Conservation (phyloP, 2,113 vertebrate species). For the Zosterops borbonicus region DNA sequence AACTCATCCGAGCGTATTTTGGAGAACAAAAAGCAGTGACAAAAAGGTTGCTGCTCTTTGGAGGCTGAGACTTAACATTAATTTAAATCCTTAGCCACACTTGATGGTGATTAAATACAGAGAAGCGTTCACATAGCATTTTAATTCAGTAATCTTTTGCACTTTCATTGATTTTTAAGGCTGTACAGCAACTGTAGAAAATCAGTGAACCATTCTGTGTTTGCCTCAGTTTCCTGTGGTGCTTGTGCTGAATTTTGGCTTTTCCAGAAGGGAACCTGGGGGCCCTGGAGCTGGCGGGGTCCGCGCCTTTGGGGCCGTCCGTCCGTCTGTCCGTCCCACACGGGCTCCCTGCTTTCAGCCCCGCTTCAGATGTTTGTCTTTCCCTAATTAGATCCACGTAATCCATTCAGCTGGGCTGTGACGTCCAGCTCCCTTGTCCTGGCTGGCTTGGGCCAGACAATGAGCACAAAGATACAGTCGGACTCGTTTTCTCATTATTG, state of each 20-base stretch:
- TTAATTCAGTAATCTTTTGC: background rate
- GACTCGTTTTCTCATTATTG: slow-evolving; percentile 83
- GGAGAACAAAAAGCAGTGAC: background rate
- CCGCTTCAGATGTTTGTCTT: slow-evolving; percentile 17
- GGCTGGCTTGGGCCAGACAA: slow-evolving; percentile 74
- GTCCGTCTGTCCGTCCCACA: accelerated
- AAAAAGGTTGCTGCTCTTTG: background rate
- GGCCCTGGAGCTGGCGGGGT: background rate
- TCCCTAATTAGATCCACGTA: slow-evolving; percentile 62
- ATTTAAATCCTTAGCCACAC: background rate
- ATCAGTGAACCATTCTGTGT: background rate
- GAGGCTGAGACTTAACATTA: background rate
- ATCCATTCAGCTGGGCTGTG: slow-evolving; percentile 44
- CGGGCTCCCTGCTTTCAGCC: background rate
- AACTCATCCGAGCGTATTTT: background rate
- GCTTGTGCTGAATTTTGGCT: background rate
- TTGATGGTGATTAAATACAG: background rate
- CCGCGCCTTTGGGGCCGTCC: accelerated
- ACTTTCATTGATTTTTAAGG: background rate
- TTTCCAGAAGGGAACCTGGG: background rate
- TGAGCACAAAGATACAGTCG: slow-evolving; percentile 82
- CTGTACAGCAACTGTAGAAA: background rate
- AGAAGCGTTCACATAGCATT: background rate
- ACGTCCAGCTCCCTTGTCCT: slow-evolving; percentile 64
- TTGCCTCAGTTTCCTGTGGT: background rate